Evolutionary conservation across 2,797 vertebrate genomes (phyloP).

Genomic region (Anableps anableps): DNA sequence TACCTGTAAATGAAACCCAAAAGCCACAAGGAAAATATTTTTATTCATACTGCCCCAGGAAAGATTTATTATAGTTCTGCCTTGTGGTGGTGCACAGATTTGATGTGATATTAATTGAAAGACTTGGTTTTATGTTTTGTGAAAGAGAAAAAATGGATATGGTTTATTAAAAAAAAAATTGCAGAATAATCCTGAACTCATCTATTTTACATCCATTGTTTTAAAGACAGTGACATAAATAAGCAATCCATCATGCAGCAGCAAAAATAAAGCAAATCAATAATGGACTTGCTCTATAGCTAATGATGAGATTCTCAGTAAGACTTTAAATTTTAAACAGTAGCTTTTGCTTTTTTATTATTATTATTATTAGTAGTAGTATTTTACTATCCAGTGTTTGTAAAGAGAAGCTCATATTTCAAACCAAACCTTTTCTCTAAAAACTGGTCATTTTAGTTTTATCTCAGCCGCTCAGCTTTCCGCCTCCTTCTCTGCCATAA

Average conservation of each 20-base stretch:
- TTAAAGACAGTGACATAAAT: background rate
- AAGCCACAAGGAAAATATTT: background rate
- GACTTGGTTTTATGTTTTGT: background rate
- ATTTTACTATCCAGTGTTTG: background rate
- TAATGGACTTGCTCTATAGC: background rate
- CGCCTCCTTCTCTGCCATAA: conserved; percentile 10
- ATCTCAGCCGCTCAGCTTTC: conserved; percentile 6
- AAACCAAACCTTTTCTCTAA: background rate
- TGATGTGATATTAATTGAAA: background rate
- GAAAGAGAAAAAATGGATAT: background rate
- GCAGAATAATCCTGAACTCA: background rate
- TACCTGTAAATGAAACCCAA: background rate
- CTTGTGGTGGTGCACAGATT: background rate
- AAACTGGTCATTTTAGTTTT: conserved; percentile 1
- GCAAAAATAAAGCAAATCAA: background rate
- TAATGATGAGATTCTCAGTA: background rate
- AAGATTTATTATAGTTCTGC: background rate
- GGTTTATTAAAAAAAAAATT: background rate
- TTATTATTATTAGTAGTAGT: too few relatives aligned
- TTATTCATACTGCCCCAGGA: background rate
- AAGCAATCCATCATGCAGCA: background rate
- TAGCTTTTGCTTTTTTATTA: background rate
- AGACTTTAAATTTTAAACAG: background rate
- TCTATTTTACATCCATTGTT: background rate
- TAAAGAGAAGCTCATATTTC: background rate